These are phyloP conservation scores for Chesias legatella DNA, from an alignment of 2,888 invertebrate species.

Conservation along the genomic window DNA sequence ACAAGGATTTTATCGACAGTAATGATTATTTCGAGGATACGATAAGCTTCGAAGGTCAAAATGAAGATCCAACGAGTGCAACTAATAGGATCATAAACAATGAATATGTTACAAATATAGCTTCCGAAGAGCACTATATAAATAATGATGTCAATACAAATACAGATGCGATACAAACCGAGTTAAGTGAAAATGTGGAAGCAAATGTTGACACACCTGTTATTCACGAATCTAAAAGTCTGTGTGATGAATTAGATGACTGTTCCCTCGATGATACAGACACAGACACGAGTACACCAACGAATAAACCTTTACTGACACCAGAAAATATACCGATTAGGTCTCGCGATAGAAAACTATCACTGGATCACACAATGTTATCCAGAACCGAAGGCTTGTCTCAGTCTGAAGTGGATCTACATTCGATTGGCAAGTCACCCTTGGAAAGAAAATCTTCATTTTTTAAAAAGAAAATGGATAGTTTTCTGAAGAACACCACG, in stretches of 20 bases:
- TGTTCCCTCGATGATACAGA: constrained; percentile 20
- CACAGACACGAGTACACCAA: constrained; percentile 16
- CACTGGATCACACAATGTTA: constrained; percentile 63
- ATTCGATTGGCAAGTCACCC: constrained; percentile 66
- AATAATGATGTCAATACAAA: constrained; percentile 16
- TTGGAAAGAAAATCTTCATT: constrained; percentile 71
- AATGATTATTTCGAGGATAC: constrained; percentile 49
- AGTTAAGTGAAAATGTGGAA: constrained; percentile 12
- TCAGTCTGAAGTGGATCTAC: constrained; percentile 66
- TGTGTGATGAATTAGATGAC: constrained; percentile 33
- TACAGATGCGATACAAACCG: constrained; percentile 9
- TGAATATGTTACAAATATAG: constrained; percentile 15
- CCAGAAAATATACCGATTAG: constrained; percentile 29
- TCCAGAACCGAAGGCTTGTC: constrained; percentile 56
- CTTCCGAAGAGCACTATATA: constrained; percentile 18
- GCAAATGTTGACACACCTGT: constrained; percentile 11
- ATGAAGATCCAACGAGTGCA: constrained; percentile 43
- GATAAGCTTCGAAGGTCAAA: constrained; percentile 20
- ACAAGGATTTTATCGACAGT: constrained; percentile 56
- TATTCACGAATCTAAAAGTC: constrained; percentile 31
- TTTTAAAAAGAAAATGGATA: constrained; percentile 70
- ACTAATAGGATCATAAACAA: constrained; percentile 45
- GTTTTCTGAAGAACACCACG: constrained; percentile 67
- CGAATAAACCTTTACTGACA: constrained; percentile 17
- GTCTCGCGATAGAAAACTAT: constrained; percentile 57